Base-by-base conservation (phyloP, 2,888 invertebrate species). In the Thalpophila matura region DNA sequence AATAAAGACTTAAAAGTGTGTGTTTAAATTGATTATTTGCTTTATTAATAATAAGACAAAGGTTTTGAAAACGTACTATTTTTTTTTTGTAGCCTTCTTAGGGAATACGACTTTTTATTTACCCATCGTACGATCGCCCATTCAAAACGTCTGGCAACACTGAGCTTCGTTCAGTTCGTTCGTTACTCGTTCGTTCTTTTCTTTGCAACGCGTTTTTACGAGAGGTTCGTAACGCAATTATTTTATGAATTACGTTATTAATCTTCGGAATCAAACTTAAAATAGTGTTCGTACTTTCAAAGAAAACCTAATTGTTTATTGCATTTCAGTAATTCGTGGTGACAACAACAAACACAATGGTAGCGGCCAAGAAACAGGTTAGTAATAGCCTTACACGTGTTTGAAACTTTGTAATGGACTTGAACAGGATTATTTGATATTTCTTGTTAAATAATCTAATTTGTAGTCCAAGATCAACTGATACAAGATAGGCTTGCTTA, bases 321-420 rank as follows among this genome's bases (percentile, higher is more conserved):
- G 2, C 33, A 16, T 82, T 82, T 47, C 80, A 81, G 74, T 72
- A 68, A 65, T 57, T 53, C 68, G 80, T 70, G 57, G 29, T 53
- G 16, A 72, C 49, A 58, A 46, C 54, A 66, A 70, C 68, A 56
- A 73, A 64, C 86, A 92, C 79, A 85, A 98, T 98, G 98, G 98
- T 98, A 88, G 97, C 98, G 68, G 97, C 97, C 89, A 98, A 98
- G 96, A 98, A 98, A 95, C 97, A 97, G 96, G 97, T 97, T 95
- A 91, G 93, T 80, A n/a, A 22, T 7, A 3, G 12, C 10, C 10
- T 7, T 58, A 81, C 90, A 89, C 88, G 85, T 92, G 90, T 79
- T 74, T 63, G 42, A 22, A 31, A 10, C 6, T 20, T 49, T 53
- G 16, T 42, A n/a, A n/a, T 74, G 93, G 93, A 91, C 92, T 87